phyloP scores from a whole-genome alignment of 2,113 vertebrate species.

The Stigmatopora nigra region DNA sequence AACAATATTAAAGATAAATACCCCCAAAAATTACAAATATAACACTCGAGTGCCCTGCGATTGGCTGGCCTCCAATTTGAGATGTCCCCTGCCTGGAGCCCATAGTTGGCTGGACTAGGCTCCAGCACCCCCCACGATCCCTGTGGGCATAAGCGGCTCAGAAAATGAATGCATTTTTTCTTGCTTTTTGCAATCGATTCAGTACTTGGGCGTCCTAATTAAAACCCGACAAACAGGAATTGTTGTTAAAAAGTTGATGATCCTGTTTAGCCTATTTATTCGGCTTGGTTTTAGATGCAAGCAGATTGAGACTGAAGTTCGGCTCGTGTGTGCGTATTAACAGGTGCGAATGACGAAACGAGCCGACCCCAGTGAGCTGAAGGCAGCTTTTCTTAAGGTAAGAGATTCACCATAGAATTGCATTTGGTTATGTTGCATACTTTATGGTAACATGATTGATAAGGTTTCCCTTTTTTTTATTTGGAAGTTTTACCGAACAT shows the following conservation, averaged over 20 bases:
- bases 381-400: slow-evolving; percentile 89
- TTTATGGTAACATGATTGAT: no score
- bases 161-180: slow-evolving; percentile 8
- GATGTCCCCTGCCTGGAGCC: no score
- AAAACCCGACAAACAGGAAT: slow-evolving; percentile 39
- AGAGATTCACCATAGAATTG: slow-evolving; percentile 30
- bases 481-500: no score
- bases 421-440: no score
- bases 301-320: neutral
- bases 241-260: neutral
- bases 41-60: no score
- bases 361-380: slow-evolving; percentile 84
- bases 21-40: no score
- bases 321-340: slow-evolving; percentile 50
- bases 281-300: neutral
- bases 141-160: no score
- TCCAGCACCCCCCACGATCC: no score
- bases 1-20: no score
- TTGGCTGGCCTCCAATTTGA: no score
- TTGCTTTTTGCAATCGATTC: neutral
- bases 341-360: slow-evolving; percentile 84
- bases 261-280: neutral
- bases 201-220: slow-evolving; percentile 16
- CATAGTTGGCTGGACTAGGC: no score
- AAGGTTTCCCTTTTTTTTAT: no score